Conservation (phyloP, 2,888 invertebrate genomes). For the Bombylius major region DNA sequence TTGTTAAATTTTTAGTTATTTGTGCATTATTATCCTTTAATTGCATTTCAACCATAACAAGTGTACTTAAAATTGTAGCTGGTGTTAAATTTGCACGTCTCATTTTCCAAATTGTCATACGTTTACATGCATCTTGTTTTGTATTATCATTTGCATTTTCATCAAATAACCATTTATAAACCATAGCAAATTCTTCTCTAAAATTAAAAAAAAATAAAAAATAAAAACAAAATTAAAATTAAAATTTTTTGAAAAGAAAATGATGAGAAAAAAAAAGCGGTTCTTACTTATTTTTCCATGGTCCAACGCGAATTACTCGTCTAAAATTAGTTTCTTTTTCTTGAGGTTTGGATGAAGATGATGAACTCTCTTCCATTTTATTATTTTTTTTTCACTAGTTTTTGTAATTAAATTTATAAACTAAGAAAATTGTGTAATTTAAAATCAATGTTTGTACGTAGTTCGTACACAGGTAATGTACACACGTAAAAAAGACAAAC, state of each 20-base stretch:
- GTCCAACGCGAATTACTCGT: slow-evolving; percentile 22
- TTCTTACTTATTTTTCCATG: slow-evolving; percentile 30
- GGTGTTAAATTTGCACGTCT: slow-evolving; percentile 29
- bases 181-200: slow-evolving; percentile 27
- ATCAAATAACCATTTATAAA: slow-evolving; percentile 27
- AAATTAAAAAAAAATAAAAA: too few relatives aligned
- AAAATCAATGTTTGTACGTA: too few relatives aligned
- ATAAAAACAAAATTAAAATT: not conserved
- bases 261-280: not conserved
- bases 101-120: slow-evolving; percentile 30
- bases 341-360: too few relatives aligned
- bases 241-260: not conserved
- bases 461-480: too few relatives aligned
- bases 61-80: slow-evolving; percentile 31
- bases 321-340: too few relatives aligned
- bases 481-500: too few relatives aligned
- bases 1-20: not conserved
- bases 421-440: too few relatives aligned
- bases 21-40: slow-evolving; percentile 21
- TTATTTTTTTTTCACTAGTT: too few relatives aligned
- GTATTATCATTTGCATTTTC: slow-evolving; percentile 13
- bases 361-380: too few relatives aligned
- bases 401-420: too few relatives aligned
- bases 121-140: slow-evolving; percentile 20
- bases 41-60: slow-evolving; percentile 26